Evolutionary conservation across 2,797 vertebrate genomes (phyloP).

Genomic region (Sebastes steindachneri): DNA sequence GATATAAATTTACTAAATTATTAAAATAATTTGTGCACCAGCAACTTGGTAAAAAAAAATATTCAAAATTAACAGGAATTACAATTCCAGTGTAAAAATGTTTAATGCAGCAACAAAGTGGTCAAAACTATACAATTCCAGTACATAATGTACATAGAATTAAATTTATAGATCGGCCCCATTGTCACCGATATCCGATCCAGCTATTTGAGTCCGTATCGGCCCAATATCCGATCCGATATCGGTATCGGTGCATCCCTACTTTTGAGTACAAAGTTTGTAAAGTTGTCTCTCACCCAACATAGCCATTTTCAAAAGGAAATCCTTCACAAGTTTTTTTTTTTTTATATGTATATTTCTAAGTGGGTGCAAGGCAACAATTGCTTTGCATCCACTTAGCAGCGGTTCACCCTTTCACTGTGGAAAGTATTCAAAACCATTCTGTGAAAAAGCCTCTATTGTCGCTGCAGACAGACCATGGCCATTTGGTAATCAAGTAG

Average conservation of each 20-base stretch:
- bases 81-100: rapidly evolving
- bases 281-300: background rate
- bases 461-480: background rate
- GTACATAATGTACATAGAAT: no score
- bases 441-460: background rate
- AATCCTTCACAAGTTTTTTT: background rate
- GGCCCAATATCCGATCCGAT: no score
- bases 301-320: background rate
- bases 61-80: no score
- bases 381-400: background rate
- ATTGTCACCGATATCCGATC: rapidly evolving
- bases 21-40: no score
- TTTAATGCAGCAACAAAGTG: no score
- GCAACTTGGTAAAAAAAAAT: no score
- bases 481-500: background rate
- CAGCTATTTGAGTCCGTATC: no score
- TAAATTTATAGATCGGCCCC: no score
- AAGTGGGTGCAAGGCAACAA: background rate
- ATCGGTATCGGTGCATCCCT: no score
- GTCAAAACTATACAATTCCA: no score
- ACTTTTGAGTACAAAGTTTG: background rate
- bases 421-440: background rate
- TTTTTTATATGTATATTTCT: background rate
- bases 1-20: no score
- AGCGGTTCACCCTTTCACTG: background rate